Conservation (phyloP, 2,888 invertebrate species). For the Microdon myrmicae region DNA sequence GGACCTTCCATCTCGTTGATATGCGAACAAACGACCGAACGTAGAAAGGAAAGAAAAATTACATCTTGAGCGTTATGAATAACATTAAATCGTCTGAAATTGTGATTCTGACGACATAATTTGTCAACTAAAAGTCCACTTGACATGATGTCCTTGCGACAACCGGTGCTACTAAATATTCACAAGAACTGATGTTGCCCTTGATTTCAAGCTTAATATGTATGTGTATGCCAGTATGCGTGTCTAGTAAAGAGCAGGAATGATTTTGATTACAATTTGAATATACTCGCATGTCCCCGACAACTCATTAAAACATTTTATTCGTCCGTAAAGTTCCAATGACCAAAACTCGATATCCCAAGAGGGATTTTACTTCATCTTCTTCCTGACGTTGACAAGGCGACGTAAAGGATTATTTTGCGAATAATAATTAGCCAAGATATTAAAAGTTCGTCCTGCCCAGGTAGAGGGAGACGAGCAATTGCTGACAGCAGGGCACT, state of each 20-base stretch:
- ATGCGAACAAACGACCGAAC: neutral
- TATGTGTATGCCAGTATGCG: constrained; percentile 11
- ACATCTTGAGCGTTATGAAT: constrained; percentile 11
- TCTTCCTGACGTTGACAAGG: constrained; percentile 1
- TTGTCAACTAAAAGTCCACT: constrained; percentile 28
- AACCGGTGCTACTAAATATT: no score
- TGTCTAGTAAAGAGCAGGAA: no score
- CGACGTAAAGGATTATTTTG: constrained; percentile 22
- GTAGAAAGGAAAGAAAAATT: constrained; percentile 7
- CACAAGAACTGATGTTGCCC: neutral
- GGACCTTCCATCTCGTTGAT: neutral
- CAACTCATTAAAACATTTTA: constrained; percentile 33
- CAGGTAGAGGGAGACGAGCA: constrained; percentile 3
- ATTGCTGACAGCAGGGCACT: neutral
- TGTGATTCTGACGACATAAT: constrained; percentile 18
- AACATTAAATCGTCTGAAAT: constrained; percentile 21
- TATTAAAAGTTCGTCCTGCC: constrained; percentile 42
- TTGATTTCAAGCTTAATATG: neutral
- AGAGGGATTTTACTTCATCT: neutral
- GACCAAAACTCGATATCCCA: constrained; percentile 9
- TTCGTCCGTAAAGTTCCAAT: constrained; percentile 2
- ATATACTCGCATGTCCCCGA: constrained; percentile 23
- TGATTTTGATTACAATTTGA: constrained; percentile 24
- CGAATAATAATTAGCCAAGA: constrained; percentile 45
- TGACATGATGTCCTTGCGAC: constrained; percentile 14